Evolutionary conservation across 2,888 invertebrate genomes (phyloP), one percentile per base, ranked within the genome.

Genomic region (Trichogramma dendrolimi): DNA sequence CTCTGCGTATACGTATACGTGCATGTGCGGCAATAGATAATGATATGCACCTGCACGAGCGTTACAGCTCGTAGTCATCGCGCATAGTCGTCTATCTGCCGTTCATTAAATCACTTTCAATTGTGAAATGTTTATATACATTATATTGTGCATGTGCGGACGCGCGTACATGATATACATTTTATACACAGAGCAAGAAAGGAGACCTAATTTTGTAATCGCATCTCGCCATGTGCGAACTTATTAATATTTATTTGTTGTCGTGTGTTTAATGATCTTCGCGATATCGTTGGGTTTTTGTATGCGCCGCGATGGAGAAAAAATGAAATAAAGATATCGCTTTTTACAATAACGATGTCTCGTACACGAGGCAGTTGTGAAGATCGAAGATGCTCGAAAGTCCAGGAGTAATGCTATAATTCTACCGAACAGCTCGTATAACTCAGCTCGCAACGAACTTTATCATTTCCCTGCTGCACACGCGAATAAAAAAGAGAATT

Each of bases 191-290:
- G 27, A 27, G 27, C 27, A 27, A 27, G 27, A 27, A 27, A 27
- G 27, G 51, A 60, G 60, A 55, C 58, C 50, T 63, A 63, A 60
- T 63, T 60, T 60, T 59, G 55, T 59, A 62, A 62, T 56, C 27
- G 27, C 27, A 27, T 53, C 41, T 40, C 46, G 8, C n/a, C 44
- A 42, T 39, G 14, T 44, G 10, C 5, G 51, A 55, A 40, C 58
- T 53, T 48, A 52, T 51, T 52, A 57, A 62, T 8, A 14, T 48
- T 50, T 48, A 48, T 48, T 48, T 27, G 4, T 7, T 11, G 11
- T 48, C 11, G 11, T 27, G 48, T 14, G 48, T 6, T 27, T 14
- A 11, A 11, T 48, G 5, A 5, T 5, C 11, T 48, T 48, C 48
- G 11, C 11, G 5, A 48, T 11, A 49, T 42, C 5, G 48, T 48